Evolutionary conservation across 2,113 vertebrate species (phyloP).

Genomic region (Mastomys coucha): DNA sequence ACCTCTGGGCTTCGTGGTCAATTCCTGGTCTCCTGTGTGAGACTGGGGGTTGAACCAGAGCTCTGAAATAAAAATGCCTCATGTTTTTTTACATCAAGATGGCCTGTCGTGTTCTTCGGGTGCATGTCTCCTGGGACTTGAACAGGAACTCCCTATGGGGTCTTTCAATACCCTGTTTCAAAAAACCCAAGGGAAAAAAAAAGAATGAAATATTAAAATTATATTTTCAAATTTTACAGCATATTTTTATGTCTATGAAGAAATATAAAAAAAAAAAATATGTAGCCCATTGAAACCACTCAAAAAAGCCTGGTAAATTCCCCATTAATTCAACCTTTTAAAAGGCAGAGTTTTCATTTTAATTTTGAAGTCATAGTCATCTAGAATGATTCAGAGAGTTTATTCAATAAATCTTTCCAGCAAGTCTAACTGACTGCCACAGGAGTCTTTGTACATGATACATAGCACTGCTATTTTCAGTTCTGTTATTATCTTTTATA

Average conservation of each 20-base stretch:
- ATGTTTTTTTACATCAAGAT: no score
- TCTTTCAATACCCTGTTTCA: no score
- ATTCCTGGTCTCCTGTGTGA: no score
- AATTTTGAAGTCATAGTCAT: neutral
- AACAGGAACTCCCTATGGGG: no score
- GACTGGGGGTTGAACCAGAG: no score
- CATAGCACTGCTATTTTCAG: neutral
- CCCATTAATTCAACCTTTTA: accelerated
- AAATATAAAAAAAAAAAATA: neutral
- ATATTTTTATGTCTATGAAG: neutral
- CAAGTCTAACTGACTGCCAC: neutral
- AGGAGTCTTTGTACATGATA: neutral
- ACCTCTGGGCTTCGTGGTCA: no score
- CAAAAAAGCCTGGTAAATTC: neutral
- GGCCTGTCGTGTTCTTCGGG: no score
- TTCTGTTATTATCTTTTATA: neutral
- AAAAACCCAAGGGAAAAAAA: no score
- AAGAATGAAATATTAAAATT: neutral
- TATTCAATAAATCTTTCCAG: neutral
- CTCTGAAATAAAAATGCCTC: no score
- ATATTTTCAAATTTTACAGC: neutral
- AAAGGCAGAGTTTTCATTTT: neutral
- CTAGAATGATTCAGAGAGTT: neutral
- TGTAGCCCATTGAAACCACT: neutral
- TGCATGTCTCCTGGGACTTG: no score